phyloP scores from a whole-genome alignment of 2,888 invertebrate genomes.

The Rhingia campestris region DNA sequence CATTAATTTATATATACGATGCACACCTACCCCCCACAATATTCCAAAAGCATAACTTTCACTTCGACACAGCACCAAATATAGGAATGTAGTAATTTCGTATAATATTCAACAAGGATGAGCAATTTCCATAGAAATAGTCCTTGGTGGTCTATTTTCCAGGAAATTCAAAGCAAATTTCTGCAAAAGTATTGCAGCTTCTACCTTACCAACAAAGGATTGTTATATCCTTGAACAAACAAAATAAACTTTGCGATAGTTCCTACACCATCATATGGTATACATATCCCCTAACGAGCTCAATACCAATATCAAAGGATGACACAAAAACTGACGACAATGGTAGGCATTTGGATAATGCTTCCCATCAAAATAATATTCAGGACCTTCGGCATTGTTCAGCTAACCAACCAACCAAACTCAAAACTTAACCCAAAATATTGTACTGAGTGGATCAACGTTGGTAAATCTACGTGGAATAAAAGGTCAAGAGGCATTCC shows the following conservation, averaged over 20 bases:
- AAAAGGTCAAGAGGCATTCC: conserved; percentile 55
- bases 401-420: conserved; percentile 53
- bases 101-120: conserved; percentile 42
- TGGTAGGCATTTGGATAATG: conserved; percentile 61
- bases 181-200: conserved; percentile 61
- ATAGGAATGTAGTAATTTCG: neutral
- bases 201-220: conserved; percentile 22
- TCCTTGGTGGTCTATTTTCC: conserved; percentile 11
- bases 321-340: conserved; percentile 11
- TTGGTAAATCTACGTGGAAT: conserved; percentile 2
- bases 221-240: conserved; percentile 16
- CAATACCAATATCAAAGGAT: conserved; percentile 39
- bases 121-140: conserved; percentile 13
- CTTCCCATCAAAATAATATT: conserved; percentile 53
- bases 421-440: conserved; percentile 65
- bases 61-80: conserved; percentile 19
- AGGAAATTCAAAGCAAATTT: conserved; percentile 55
- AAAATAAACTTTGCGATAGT: conserved; percentile 43
- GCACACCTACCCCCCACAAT: no score
- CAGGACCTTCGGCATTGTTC: conserved; percentile 57
- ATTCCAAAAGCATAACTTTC: conserved; percentile 5
- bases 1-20: neutral
- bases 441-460: conserved; percentile 18
- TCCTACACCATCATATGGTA: conserved; percentile 13
- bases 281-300: conserved; percentile 20